A percentile compares a stretch with the other conserved stretches of the same genome.
Conservation (phyloP, 2,888 invertebrate species). For the Ommatoiulus sabulosus region DNA sequence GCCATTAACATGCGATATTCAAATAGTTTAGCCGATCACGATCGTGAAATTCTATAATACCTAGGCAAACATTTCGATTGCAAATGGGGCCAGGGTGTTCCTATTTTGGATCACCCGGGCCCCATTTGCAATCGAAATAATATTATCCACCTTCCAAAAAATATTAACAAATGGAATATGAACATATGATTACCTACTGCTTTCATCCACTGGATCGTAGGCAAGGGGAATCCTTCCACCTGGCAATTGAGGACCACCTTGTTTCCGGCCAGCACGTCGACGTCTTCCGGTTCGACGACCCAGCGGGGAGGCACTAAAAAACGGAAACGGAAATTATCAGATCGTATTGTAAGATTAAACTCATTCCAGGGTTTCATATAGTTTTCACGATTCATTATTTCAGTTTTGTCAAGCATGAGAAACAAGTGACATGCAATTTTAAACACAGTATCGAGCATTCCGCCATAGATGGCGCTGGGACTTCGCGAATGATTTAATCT, state of each 20-base stretch:
- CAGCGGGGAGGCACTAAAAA: constrained; percentile 89
- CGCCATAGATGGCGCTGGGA: no score
- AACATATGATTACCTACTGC: constrained; percentile 79
- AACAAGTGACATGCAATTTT: no score
- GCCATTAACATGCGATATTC: no score
- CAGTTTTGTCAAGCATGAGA: no score
- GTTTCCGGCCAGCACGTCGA: constrained; percentile 94
- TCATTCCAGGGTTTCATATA: no score
- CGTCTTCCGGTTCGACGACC: constrained; percentile 94
- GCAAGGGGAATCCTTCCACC: constrained; percentile 95
- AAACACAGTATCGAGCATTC: no score
- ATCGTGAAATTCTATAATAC: background rate
- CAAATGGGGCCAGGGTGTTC: background rate
- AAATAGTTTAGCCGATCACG: background rate
- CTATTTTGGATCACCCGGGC: no score
- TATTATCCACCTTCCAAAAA: background rate
- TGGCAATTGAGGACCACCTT: constrained; percentile 95
- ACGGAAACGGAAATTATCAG: background rate
- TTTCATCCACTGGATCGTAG: constrained; percentile 94
- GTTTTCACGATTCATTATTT: no score
- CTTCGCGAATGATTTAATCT: no score
- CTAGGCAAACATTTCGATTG: background rate
- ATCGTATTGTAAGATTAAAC: no score
- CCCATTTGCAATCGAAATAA: background rate
- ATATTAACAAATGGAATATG: background rate